Evolutionary conservation across 2,113 vertebrate genomes (phyloP).

Genomic region (Sakesphorus luctuosus): DNA sequence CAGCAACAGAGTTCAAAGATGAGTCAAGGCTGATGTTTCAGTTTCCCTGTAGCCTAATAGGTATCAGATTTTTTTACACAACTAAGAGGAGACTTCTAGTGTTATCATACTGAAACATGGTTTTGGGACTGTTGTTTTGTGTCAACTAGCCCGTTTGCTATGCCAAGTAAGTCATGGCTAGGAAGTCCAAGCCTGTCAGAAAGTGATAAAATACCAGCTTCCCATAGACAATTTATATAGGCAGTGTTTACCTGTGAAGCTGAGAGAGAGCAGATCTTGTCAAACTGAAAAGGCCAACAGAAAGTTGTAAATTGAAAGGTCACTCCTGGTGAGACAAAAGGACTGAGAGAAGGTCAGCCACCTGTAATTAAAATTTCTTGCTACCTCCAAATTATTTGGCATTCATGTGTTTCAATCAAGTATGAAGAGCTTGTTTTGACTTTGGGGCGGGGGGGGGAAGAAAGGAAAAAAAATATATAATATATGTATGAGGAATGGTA

Average conservation of each 20-base stretch:
- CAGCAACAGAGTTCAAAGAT: neutral
- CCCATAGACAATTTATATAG: constrained; percentile 9
- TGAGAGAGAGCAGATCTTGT: constrained; percentile 46
- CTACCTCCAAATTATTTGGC: neutral
- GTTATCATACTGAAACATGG: neutral
- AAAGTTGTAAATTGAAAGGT: constrained; percentile 72
- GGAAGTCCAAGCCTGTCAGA: neutral
- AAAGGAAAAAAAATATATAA: neutral
- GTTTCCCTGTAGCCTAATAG: neutral
- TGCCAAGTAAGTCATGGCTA: neutral
- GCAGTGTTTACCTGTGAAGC: constrained; percentile 13
- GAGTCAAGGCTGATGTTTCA: neutral
- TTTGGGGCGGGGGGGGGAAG: neutral
- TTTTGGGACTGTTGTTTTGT: neutral
- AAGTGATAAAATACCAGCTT: constrained; percentile 13
- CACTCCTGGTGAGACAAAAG: constrained; percentile 33
- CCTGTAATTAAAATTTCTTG: constrained; percentile 48
- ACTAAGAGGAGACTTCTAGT: neutral
- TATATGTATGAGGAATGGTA: neutral
- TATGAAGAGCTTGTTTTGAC: neutral
- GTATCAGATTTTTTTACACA: neutral
- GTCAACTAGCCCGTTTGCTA: neutral
- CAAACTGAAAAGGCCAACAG: constrained; percentile 66
- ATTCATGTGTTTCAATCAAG: neutral
- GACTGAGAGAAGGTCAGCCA: constrained; percentile 45